Base-by-base conservation (phyloP, 1,140 invertebrate genomes). In the Drosophila kohkoa region DNA sequence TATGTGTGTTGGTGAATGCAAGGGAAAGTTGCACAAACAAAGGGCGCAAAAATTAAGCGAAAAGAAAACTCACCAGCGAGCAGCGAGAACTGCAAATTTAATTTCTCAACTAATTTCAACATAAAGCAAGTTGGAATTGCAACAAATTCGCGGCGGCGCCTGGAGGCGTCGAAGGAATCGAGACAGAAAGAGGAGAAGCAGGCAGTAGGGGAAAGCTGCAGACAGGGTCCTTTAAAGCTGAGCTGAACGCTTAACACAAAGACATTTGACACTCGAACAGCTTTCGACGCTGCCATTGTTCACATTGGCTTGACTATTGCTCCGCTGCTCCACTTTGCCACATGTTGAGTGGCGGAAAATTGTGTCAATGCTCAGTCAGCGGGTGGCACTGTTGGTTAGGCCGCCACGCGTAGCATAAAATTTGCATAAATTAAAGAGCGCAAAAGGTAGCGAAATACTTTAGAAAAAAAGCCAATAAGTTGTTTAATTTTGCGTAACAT, bases 321-420 rank as follows among this genome's bases (percentile, higher is more conserved):
- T n/a, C 41, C n/a, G 65, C 76, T 77, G 41, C 62, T 62, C 64
- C 86, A 65, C 67, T 32, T 8, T 60, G 80, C 85, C 85, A 75
- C 80, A 88, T 88, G 83, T 88, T 88, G 83, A 88, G 80, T 83
- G 80, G 74, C 77, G 68, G 49, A 77, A 88, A 88, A 87, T 88
- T 88, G 82, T 87, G 82, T 86, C 82, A 87, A 71, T 69, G 64
- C 74, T 62, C 73, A 75, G 63, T 15, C 71, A 69, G 66, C 72
- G 58, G 65, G 66, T 28, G 66, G 62, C 77, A 35, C 13, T 16
- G 38, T 60, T 28, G 55, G 79, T 57, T 60, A 55, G 59, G 51
- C 55, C 28, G 77, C 77, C 83, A 88, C 80, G 83, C 83, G 83
- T 81, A 83, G 80, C 83, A 88, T 88, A 71, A 88, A 83, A 88